Base-by-base conservation (phyloP, 53 echinoderm and acorn worm genomes). In the Henricia sp. region DNA sequence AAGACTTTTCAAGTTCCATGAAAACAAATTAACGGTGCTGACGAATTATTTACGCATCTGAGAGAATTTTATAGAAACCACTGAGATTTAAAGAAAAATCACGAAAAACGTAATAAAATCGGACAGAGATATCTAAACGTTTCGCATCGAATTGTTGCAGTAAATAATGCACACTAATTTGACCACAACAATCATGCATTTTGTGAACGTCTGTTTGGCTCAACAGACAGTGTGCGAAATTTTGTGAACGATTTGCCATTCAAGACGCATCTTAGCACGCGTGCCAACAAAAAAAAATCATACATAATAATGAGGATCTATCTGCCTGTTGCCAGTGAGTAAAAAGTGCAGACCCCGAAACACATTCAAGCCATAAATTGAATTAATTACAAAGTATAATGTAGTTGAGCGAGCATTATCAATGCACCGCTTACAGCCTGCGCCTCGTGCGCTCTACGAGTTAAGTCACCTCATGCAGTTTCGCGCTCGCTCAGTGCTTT, bases 341-440 rank as follows among this genome's bases (percentile, higher is more conserved):
- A 14, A 17, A 32, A 30, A 70, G 43, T 43, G 19, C 36, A 52
- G n/a, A 30, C 51, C n/a, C 34, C 34, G 25, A 51, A 53, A 33
- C 29, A 29, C 29, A 32, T 50, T 35, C 33, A 72, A 37, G 53
- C 53, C 72, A 52, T 51, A 37, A 72, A 72, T 37, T 73, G 54
- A 53, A 80, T 62, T 46, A 50, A 80, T 64, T 80, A 80, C 44
- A 80, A 80, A 80, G 80, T 80, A 80, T 80, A 63, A 80, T 80
- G 41, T 70, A 23, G 27, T 19, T 28, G 20, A 80, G 65, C 80
- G 80, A 40, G 80, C 63, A 80, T 80, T 57, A 26, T 46, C 46
- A 80, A 64, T 80, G 80, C 80, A 39, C 58, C 17, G 25, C 33
- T 33, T 44, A 48, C 80, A 46, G 62, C 48, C 80, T 80, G 64